Evolutionary conservation across 2,113 vertebrate species (phyloP).

Genomic region (Callopanchax toddi): DNA sequence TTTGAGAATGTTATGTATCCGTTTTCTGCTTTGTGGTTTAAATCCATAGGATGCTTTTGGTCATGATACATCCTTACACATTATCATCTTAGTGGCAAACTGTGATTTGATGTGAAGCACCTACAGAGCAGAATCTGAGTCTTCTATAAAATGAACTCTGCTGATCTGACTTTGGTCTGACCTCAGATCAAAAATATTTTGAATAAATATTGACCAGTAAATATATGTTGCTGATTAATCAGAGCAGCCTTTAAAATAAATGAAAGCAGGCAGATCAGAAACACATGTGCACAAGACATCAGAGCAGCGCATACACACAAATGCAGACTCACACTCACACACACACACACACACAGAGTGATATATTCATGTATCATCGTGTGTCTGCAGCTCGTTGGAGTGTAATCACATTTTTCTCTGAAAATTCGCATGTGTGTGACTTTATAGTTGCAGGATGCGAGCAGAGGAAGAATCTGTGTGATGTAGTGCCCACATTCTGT

Average conservation of each 20-base stretch:
- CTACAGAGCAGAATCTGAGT: neutral
- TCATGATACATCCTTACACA: neutral
- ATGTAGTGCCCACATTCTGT: conserved; percentile 50
- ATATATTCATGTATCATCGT: neutral
- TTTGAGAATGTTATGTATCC: neutral
- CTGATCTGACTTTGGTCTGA: neutral
- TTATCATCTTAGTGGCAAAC: neutral
- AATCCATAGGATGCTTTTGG: neutral
- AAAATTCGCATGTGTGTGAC: conserved; percentile 29
- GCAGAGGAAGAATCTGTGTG: conserved; percentile 43
- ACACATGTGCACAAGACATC: too few species aligned
- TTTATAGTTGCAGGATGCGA: conserved; percentile 22
- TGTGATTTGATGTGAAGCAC: neutral
- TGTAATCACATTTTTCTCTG: conserved; percentile 47
- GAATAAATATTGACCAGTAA: neutral
- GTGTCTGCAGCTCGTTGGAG: conserved; percentile 26
- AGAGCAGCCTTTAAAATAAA: neutral
- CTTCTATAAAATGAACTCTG: neutral
- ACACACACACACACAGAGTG: neutral
- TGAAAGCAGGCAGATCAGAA: conserved; percentile 22
- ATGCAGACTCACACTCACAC: neutral
- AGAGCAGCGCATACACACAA: too few species aligned
- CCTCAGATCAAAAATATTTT: neutral
- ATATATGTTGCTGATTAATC: neutral
- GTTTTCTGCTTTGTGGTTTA: neutral